A percentile compares a stretch with the other conserved stretches of the same genome.
Evolutionary conservation across 2,113 vertebrate genomes (phyloP).

Genomic region (Pantherophis guttatus): DNA sequence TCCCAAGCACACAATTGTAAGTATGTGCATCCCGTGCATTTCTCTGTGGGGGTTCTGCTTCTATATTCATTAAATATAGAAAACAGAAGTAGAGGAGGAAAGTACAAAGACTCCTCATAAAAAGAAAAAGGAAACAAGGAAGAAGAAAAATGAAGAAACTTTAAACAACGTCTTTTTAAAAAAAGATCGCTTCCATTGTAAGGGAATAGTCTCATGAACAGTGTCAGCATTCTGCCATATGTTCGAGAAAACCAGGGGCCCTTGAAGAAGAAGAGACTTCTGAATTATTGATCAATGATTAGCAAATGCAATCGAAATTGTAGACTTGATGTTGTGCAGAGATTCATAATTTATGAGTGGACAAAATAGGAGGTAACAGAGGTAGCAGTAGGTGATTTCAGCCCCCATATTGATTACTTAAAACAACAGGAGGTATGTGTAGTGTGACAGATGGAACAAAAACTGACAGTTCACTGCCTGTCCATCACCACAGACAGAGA

Average conservation of each 20-base stretch:
- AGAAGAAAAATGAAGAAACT: constrained; percentile 60
- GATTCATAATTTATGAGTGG: constrained; percentile 96
- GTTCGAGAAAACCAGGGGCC: constrained; percentile 84
- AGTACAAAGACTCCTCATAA: constrained; percentile 48
- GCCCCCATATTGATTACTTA: constrained; percentile 95
- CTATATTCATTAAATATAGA: constrained; percentile 62
- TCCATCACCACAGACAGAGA: constrained; percentile 65
- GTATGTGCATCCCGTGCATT: constrained; percentile 68
- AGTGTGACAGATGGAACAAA: constrained; percentile 86
- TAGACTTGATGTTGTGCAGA: constrained; percentile 88
- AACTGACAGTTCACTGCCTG: constrained; percentile 75
- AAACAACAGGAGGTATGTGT: constrained; percentile 93
- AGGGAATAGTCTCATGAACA: constrained; percentile 73
- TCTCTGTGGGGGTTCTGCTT: constrained; percentile 45
- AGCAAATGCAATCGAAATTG: constrained; percentile 98
- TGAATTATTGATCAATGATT: constrained; percentile 99
- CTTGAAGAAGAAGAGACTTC: constrained; percentile 83
- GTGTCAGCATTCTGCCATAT: constrained; percentile 82
- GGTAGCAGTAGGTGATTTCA: constrained; percentile 92
- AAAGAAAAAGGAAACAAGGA: neutral
- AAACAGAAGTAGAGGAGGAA: constrained; percentile 40
- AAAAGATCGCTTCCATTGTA: constrained; percentile 67
- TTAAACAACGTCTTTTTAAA: constrained; percentile 66
- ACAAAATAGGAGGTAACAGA: constrained; percentile 96
- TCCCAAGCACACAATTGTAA: constrained; percentile 67